A percentile compares a stretch with the other conserved stretches of the same genome.
Conservation (phyloP, 2,797 vertebrate genomes). For the Cetoscarus ocellatus region DNA sequence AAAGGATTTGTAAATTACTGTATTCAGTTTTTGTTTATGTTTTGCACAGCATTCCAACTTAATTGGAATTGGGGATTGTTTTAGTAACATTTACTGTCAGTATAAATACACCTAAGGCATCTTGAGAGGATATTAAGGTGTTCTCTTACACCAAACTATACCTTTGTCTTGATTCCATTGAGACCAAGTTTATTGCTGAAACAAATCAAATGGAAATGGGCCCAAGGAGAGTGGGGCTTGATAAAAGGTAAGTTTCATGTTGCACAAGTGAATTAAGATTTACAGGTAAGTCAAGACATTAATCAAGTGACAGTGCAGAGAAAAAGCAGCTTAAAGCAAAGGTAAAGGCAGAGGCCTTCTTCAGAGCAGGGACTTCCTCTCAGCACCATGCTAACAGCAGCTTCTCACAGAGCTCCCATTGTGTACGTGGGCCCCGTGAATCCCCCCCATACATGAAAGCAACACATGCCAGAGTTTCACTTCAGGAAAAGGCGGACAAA, state of each 20-base stretch:
- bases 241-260: background rate
- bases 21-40: too few species aligned
- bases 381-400: conserved; percentile 77
- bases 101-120: too few species aligned
- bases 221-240: too few species aligned
- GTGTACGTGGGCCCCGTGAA: conserved; percentile 76
- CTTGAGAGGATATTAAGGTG: too few species aligned
- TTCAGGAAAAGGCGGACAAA: conserved; percentile 83
- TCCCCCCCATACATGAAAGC: conserved; percentile 82
- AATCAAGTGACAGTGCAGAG: conserved; percentile 34
- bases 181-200: too few species aligned
- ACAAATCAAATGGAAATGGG: too few species aligned
- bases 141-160: too few species aligned
- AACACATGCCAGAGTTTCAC: conserved; percentile 80
- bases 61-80: too few species aligned
- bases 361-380: conserved; percentile 79
- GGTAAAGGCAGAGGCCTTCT: conserved; percentile 72
- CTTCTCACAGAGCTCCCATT: conserved; percentile 86
- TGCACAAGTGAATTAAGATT: conserved; percentile 23
- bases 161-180: too few species aligned
- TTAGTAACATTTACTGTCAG: too few species aligned
- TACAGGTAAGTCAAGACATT: conserved; percentile 22
- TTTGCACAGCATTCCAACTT: too few species aligned
- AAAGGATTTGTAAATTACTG: too few species aligned
- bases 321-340: conserved; percentile 52